Percentiles rank a stretch among this genome's conserved stretches.
These are phyloP conservation scores for Platycercus adscitus DNA, from an alignment of 2,113 vertebrate species.

Conservation along the genomic window DNA sequence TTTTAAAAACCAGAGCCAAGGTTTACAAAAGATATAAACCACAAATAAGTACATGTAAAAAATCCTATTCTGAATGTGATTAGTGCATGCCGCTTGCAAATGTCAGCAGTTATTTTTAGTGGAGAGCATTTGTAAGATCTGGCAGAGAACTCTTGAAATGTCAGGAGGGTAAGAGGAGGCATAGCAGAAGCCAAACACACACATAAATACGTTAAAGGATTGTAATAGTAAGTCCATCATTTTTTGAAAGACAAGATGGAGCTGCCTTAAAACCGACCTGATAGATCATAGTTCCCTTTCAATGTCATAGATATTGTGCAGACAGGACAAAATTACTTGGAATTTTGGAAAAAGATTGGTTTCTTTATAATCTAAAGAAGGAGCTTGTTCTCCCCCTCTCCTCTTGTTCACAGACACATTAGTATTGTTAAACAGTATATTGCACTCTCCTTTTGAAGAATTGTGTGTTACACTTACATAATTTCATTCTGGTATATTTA, in stretches of 20 bases:
- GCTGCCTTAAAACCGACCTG: not conserved
- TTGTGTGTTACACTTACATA: fast-evolving
- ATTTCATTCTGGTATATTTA: not conserved
- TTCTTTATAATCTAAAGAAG: not conserved
- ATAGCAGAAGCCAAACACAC: not conserved
- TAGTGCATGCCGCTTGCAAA: constrained; percentile 35
- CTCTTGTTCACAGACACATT: not conserved
- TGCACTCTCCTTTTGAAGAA: not conserved
- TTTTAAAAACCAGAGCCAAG: not conserved
- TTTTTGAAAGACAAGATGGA: not conserved
- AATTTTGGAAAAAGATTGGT: not conserved
- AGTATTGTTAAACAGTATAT: not conserved
- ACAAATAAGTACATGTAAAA: not conserved
- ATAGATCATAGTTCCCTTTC: not conserved
- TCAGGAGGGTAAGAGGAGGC: constrained; percentile 46
- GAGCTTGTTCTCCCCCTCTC: not conserved
- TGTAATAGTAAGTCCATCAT: not conserved
- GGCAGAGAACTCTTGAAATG: constrained; percentile 38
- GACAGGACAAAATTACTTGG: not conserved
- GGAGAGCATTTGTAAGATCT: constrained; percentile 47
- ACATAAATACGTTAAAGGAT: not conserved
- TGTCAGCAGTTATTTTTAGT: constrained; percentile 57
- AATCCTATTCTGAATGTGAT: constrained; percentile 10
- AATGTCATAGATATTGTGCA: not conserved
- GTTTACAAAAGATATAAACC: not conserved